These are phyloP conservation scores for Parauchenoglanis punctatus DNA, from an alignment of 2,797 vertebrate species.

Conservation along the genomic window DNA sequence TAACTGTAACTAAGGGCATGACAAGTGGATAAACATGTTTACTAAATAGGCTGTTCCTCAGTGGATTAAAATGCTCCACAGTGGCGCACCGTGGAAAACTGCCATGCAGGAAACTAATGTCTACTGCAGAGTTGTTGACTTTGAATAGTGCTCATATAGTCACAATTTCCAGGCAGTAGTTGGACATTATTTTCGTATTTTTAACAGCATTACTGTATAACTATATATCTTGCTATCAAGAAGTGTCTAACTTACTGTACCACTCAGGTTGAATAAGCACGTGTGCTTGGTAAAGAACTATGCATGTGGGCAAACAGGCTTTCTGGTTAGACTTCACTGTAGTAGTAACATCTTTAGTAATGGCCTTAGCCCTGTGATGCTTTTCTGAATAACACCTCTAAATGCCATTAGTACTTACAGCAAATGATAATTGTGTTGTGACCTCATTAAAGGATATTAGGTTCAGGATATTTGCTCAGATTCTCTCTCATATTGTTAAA, in stretches of 20 bases:
- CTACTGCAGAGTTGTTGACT: conserved; percentile 3
- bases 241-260: background rate
- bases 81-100: conserved; percentile 36
- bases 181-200: background rate
- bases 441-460: background rate
- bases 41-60: conserved; percentile 41
- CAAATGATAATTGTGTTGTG: background rate
- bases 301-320: background rate
- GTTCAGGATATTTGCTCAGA: background rate
- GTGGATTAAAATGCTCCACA: conserved; percentile 36
- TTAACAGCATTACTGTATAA: background rate
- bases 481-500: background rate
- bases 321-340: conserved; percentile 10
- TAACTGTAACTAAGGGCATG: conserved; percentile 43
- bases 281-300: background rate
- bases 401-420: background rate
- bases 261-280: background rate
- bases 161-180: background rate
- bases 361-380: background rate
- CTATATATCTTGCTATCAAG: background rate
- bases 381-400: background rate
- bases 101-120: background rate
- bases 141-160: conserved; percentile 26
- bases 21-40: conserved; percentile 56
- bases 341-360: background rate